Evolutionary conservation across 2,797 vertebrate genomes (phyloP).

Genomic region (Pampus argenteus): DNA sequence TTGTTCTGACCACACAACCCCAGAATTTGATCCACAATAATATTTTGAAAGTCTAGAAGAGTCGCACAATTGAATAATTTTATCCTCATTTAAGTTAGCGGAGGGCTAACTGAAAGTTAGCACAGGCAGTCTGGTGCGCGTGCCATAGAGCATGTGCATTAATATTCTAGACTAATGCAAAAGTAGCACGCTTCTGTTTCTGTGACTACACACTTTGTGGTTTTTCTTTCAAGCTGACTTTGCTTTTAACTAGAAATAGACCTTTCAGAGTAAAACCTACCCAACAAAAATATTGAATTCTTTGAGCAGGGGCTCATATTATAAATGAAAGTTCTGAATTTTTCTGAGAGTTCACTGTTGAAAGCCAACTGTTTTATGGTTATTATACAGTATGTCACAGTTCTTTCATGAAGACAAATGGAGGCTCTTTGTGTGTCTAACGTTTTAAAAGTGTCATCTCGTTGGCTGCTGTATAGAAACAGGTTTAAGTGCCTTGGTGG

Average conservation of each 20-base stretch:
- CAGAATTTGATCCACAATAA: no score
- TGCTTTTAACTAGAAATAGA: constrained; percentile 45
- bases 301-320: constrained; percentile 41
- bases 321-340: constrained; percentile 56
- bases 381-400: constrained; percentile 60
- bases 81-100: no score
- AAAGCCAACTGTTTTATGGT: constrained; percentile 50
- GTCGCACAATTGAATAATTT: no score
- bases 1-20: no score
- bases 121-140: no score
- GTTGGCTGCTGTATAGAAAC: constrained; percentile 72
- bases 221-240: constrained; percentile 24
- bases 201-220: neutral
- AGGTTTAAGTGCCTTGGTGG: constrained; percentile 82
- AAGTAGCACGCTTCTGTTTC: no score
- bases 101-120: no score
- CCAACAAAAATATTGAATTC: constrained; percentile 58
- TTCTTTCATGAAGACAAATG: constrained; percentile 69
- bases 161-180: no score
- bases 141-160: no score
- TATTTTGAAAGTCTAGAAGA: no score
- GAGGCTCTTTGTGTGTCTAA: constrained; percentile 60
- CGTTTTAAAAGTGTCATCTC: constrained; percentile 57
- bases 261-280: constrained; percentile 52
- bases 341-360: constrained; percentile 57